Base-by-base conservation (phyloP, 2,888 invertebrate species). In the Megalurothrips usitatus region DNA sequence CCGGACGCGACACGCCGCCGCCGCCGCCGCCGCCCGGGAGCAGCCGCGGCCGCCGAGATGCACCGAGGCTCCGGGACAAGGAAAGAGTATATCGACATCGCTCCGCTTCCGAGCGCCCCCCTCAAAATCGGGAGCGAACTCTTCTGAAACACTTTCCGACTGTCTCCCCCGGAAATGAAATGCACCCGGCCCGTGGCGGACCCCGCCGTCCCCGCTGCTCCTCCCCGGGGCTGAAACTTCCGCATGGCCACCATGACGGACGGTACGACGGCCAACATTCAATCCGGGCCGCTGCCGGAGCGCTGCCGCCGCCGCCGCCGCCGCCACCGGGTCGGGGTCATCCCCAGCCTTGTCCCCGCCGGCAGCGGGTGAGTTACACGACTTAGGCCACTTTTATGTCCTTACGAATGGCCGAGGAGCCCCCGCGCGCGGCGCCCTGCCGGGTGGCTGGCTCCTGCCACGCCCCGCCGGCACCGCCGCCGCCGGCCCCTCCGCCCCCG, bases 361-460 rank as follows among this genome's bases (percentile, higher is more conserved):
- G 58, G 58, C 17, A 75, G 68, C 26, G 26, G 34, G 58, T 58
- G 58, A 58, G 58, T 58, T 58, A 75, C 68, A 26, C 68, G 26
- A 75, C 68, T 75, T 75, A 26, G 68, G 23, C 68, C 23, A 75
- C 68, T 75, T 75, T 75, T 75, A 75, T 75, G 68, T 75, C 68
- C 68, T 75, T 75, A 23, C 68, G 23, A 26, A 75, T 75, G 68
- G 68, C 58, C 17, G 58, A 43, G 34, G 58, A 43, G 34, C 6
- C 34, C 34, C 6, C 34, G 34, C 34, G 34, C n/a, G 34, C 34
- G 34, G 2, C 34, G 34, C 34, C 34, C 34, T 43, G 34, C 34
- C 34, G 34, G 34, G 34, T 43, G n/a, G n/a, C 49, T 49, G 49
- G 49, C 10, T 49, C 49, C 9, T 9, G 49, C 49, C 49, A 14